Conservation (phyloP, 2,797 vertebrate species). For the Syndactyla subalaris region DNA sequence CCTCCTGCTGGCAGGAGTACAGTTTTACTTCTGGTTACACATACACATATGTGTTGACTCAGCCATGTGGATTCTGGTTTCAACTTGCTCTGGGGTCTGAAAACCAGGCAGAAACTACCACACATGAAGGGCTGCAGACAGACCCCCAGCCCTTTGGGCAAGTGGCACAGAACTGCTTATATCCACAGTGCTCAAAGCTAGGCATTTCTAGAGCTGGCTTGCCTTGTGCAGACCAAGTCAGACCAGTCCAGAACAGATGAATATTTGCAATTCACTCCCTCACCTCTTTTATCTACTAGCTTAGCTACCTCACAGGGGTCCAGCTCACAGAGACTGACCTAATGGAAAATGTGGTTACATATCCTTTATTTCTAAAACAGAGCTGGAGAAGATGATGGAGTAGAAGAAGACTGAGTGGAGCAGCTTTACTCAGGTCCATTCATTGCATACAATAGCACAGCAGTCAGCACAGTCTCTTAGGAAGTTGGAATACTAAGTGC, state of each 20-base stretch:
- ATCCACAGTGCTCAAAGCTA: not conserved
- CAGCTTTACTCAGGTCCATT: not conserved
- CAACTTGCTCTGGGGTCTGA: not conserved
- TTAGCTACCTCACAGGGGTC: not conserved
- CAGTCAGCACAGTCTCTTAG: not conserved
- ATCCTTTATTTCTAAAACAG: not conserved
- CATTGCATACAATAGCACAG: not conserved
- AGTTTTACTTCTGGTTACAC: not conserved
- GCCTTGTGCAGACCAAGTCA: not conserved
- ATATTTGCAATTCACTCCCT: not conserved
- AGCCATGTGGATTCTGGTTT: not conserved
- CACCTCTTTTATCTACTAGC: not conserved
- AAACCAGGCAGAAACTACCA: not conserved
- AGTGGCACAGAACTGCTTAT: not conserved
- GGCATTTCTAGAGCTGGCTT: not conserved
- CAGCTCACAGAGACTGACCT: not conserved
- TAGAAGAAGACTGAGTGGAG: not conserved
- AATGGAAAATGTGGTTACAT: not conserved
- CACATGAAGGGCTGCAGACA: not conserved
- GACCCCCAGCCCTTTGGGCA: not conserved
- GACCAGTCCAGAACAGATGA: not conserved
- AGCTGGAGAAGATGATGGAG: not conserved
- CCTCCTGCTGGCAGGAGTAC: not conserved
- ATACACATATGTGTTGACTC: fast-evolving
- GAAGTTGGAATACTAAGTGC: not conserved